These are phyloP conservation scores for Alectura lathami DNA, from an alignment of 2,113 vertebrate genomes.

Conservation along the genomic window DNA sequence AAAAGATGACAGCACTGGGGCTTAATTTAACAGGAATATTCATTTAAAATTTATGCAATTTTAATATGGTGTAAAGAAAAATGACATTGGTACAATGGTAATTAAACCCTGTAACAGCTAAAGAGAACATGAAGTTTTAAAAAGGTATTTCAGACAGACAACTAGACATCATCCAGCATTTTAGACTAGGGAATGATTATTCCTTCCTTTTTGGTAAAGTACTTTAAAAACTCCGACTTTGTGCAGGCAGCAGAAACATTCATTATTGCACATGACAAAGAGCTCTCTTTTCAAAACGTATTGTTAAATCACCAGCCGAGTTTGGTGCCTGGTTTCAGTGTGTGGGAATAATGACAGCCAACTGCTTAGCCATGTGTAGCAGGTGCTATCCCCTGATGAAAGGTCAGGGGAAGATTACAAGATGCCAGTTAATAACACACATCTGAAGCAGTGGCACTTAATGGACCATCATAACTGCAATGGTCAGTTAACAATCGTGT, in stretches of 20 bases:
- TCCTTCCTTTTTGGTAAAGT: not conserved
- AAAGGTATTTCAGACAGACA: not conserved
- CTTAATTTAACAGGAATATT: not conserved
- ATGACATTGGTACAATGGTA: not conserved
- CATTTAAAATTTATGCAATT: not conserved
- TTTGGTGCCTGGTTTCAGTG: not conserved
- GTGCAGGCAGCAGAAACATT: not conserved
- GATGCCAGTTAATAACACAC: not conserved
- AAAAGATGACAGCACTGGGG: not conserved
- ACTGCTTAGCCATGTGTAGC: not conserved
- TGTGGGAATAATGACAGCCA: not conserved
- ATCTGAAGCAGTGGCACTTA: not conserved
- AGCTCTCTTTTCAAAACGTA: not conserved
- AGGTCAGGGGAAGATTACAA: constrained; percentile 21
- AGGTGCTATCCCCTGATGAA: not conserved
- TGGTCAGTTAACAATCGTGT: not conserved
- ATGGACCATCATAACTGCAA: not conserved
- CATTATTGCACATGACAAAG: constrained; percentile 2
- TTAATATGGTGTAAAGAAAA: not conserved
- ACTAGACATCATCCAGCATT: not conserved
- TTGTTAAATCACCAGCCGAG: constrained; percentile 3
- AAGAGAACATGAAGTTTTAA: not conserved
- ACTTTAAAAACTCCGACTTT: constrained; percentile 16
- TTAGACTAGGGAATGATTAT: not conserved
- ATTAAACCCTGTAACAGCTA: not conserved